Percentiles rank a stretch among this genome's conserved stretches.
Evolutionary conservation across 2,113 vertebrate species (phyloP).

Genomic region (Gadus macrocephalus): DNA sequence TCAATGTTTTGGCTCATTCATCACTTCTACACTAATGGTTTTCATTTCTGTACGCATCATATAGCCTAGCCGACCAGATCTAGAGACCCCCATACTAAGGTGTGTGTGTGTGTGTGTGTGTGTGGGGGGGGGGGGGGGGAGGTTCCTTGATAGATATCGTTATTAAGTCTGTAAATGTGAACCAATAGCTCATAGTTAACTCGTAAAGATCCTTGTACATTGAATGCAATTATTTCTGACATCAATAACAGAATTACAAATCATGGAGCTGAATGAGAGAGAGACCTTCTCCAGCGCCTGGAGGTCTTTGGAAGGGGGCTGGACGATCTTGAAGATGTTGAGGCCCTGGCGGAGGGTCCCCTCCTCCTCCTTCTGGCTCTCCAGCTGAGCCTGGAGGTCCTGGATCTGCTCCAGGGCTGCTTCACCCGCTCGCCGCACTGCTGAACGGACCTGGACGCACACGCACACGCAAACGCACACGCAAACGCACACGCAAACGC

Average conservation of each 20-base stretch:
- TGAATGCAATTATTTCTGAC: too few species aligned
- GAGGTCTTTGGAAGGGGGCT: constrained; percentile 72
- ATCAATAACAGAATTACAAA: too few species aligned
- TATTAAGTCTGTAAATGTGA: too few species aligned
- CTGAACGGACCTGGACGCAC: constrained; percentile 68
- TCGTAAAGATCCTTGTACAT: too few species aligned
- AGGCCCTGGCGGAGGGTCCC: constrained; percentile 61
- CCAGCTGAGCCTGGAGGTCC: constrained; percentile 53
- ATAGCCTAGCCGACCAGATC: too few species aligned
- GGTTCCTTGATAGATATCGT: background rate
- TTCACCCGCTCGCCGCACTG: constrained; percentile 48
- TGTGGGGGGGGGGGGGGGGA: background rate
- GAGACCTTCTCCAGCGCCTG: constrained; percentile 74
- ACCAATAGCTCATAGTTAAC: too few species aligned
- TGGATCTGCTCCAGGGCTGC: constrained; percentile 66
- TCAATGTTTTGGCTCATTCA: too few species aligned
- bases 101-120: background rate
- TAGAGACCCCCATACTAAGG: background rate
- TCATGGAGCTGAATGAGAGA: background rate
- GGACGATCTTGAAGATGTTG: constrained; percentile 76
- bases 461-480: too few species aligned
- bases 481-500: too few species aligned
- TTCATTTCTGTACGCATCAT: too few species aligned
- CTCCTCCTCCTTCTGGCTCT: constrained; percentile 70
- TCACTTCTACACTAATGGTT: too few species aligned